These are phyloP conservation scores for Notamacropus eugenii DNA, from an alignment of 2,797 vertebrate genomes.

Conservation along the genomic window DNA sequence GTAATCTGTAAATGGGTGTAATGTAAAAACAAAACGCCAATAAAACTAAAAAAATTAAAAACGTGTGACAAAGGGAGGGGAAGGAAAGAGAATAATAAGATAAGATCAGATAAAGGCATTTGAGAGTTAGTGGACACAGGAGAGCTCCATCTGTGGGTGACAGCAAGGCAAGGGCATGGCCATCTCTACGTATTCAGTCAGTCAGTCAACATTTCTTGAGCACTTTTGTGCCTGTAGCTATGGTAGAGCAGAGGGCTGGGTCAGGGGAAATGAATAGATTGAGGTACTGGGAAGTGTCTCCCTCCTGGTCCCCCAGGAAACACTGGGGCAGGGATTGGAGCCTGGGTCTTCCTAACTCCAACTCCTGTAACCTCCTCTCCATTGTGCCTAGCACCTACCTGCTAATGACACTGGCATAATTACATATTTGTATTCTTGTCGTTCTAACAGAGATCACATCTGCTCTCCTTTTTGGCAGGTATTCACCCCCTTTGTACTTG, in stretches of 20 bases:
- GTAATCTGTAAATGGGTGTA: background rate
- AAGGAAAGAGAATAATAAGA: background rate
- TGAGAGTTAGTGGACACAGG: too few species aligned
- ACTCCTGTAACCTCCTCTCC: background rate
- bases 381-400: background rate
- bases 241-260: too few species aligned
- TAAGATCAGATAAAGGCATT: background rate
- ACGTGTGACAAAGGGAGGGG: background rate
- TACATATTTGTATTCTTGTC: background rate
- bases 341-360: background rate
- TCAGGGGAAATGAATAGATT: background rate
- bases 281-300: background rate
- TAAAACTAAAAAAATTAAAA: background rate
- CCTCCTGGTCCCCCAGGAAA: background rate
- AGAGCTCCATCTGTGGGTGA: background rate
- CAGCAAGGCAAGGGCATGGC: too few species aligned
- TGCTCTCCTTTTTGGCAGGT: background rate
- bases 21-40: background rate
- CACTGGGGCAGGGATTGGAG: background rate
- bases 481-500: background rate
- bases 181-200: too few species aligned
- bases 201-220: too few species aligned
- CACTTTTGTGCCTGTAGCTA: too few species aligned
- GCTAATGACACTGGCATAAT: background rate
- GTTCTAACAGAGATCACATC: background rate